phyloP scores from a whole-genome alignment of 2,888 invertebrate genomes.

The Luffia ferchaultella region DNA sequence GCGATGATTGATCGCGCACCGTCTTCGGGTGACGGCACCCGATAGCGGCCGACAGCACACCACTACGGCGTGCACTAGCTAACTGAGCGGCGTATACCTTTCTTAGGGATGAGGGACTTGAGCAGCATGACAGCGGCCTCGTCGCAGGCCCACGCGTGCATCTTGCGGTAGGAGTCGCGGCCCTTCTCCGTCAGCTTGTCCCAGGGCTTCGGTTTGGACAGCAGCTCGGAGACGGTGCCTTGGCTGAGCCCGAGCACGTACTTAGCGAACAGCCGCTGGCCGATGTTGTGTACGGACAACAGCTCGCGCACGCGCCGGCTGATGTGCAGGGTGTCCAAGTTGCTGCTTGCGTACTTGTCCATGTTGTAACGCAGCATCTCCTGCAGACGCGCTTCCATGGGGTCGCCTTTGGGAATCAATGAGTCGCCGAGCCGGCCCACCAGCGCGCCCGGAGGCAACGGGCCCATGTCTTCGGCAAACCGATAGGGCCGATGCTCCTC shows the following conservation, averaged over 20 bases:
- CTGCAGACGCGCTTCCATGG: slow-evolving; percentile 92
- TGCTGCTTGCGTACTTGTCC: slow-evolving; percentile 94
- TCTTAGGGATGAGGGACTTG: slow-evolving; percentile 97
- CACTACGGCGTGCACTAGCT: too few species aligned
- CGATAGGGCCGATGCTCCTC: slow-evolving; percentile 84
- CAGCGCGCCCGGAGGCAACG: slow-evolving; percentile 80
- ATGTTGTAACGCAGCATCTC: slow-evolving; percentile 95
- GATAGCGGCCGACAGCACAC: too few species aligned
- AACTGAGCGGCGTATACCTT: slow-evolving; percentile 76
- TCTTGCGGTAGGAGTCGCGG: slow-evolving; percentile 97
- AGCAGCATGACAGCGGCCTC: slow-evolving; percentile 96
- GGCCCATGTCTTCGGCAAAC: slow-evolving; percentile 83
- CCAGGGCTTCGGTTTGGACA: slow-evolving; percentile 99
- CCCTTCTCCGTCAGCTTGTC: slow-evolving; percentile 99
- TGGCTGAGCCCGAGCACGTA: slow-evolving; percentile 96
- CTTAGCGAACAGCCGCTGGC: slow-evolving; percentile 98
- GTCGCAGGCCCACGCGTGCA: slow-evolving; percentile 99
- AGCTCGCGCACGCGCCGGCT: slow-evolving; percentile 92
- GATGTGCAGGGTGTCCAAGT: slow-evolving; percentile 94
- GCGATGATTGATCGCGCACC: slow-evolving; percentile 51
- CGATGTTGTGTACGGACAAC: slow-evolving; percentile 96
- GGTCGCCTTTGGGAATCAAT: slow-evolving; percentile 90
- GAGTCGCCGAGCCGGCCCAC: slow-evolving; percentile 88
- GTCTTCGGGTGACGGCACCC: slow-evolving; percentile 38
- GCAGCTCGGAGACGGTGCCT: slow-evolving; percentile 96